Evolutionary conservation across 2,113 vertebrate species (phyloP), one percentile per base, ranked within the genome.

Genomic region (Trematomus loennbergii): DNA sequence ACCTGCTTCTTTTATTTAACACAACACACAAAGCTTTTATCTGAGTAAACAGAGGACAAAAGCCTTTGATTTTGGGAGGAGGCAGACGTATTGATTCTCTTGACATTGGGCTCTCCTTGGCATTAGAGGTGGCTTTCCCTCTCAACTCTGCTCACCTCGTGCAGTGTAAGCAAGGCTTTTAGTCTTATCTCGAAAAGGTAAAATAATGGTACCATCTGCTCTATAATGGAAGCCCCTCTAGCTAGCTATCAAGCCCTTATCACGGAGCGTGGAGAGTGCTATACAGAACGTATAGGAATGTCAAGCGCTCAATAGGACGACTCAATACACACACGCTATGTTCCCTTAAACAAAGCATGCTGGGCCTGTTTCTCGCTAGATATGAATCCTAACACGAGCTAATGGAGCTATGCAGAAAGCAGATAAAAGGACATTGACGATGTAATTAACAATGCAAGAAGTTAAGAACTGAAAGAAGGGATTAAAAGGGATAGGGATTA

Each of bases 91-190:
- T 93, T 80, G 91, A 94, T 91, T 91, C 88, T 86, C 76, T 67
- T 91, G 86, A 92, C 93, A 90, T 90, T 90, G 88, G 85, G 74
- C 76, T 91, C 84, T 90, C 88, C 89, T 91, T 89, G 86, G 87
- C 80, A 75, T 91, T 75, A 82, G 81, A 91, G 69, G 81, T 84
- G 85, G 61, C 86, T 80, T 90, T 84, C 84, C 75, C 77, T 85
- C 78, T 79, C 71, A 68, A 78, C 84, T 92, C 83, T 89, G 89
- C 89, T 92, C 90, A 83, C 81, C 83, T 79, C 64, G 86, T 91
- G 86, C 66, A 74, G 71, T 79, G 71, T 67, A 79, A 85, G 78
- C 84, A 69, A 54, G 36, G 70, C 77, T 86, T 94, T 91, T 89
- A 83, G 91, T 91, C 87, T 89, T 89, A 88, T 93, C 89, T 90